Evolutionary conservation across 2,888 invertebrate genomes (phyloP), one percentile per base, ranked within the genome.

Genomic region (Heterodera filipjevi): DNA sequence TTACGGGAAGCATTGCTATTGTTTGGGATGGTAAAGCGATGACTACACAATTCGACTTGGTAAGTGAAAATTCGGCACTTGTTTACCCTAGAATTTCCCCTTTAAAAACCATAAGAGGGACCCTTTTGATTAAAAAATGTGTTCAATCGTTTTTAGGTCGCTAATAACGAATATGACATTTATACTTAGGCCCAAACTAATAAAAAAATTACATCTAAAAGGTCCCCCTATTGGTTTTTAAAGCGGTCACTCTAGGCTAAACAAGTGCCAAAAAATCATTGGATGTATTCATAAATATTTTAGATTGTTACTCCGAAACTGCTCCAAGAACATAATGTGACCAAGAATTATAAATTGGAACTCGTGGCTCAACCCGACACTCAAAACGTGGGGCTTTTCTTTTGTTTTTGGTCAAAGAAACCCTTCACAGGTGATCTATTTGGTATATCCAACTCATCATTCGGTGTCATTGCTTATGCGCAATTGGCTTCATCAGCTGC

Each of bases 1-100:
- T 85, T 46, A 86, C 88, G 32, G 88, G 88, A 27, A 78, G 80
- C 32, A 87, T 86, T 76, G 83, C 84, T 12, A 82, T 87, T 12
- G 84, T 89, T 32, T 88, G 88, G 88, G 87, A 87, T 49, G 72
- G 82, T 16, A 75, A 75, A 30, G 81, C 79, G 70, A 74, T 87
- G 33, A 85, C 87, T 83, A 81, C 83, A 33, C 78, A 82, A 46
- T 82, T 88, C 32, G 84, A 86, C 78, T 72, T 86, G 82, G 87
- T 87, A n/a, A 53, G 80, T 72, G 39, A n/a, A 77, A n/a, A 0
- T 19, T 2, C 10, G 5, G 12, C 6, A 53, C 19, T 70, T 30
- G 27, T 27, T 12, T n/a, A 27, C 30, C 22, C n/a, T n/a, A n/a
- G n/a, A n/a, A n/a, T n/a, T n/a, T n/a, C n/a, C n/a, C n/a, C n/a